These are phyloP conservation scores for Chloroclysta siterata DNA, from an alignment of 2,888 invertebrate species.

Conservation along the genomic window DNA sequence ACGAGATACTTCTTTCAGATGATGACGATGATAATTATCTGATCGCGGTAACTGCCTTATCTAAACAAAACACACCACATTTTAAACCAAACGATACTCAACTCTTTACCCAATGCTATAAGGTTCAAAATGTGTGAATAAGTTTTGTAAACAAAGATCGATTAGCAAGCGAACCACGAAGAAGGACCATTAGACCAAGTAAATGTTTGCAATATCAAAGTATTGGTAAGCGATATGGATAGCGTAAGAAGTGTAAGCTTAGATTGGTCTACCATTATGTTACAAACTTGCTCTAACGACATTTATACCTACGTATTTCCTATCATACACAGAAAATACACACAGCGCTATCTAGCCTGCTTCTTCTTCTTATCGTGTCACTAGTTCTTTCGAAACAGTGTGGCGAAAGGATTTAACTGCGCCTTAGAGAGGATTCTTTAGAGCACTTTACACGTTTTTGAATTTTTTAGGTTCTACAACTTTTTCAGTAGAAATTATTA, in stretches of 20 bases:
- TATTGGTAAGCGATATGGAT: constrained; percentile 22
- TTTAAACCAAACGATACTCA: background rate
- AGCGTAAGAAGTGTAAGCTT: background rate
- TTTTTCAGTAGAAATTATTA: too few relatives aligned
- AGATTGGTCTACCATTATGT: background rate
- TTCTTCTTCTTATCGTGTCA: too few relatives aligned
- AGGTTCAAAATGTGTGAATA: constrained; percentile 5
- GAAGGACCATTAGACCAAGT: constrained; percentile 41
- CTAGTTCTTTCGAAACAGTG: too few relatives aligned
- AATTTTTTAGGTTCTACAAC: too few relatives aligned
- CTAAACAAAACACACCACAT: background rate
- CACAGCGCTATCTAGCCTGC: too few relatives aligned
- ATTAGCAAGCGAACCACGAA: constrained; percentile 50
- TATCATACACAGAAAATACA: too few relatives aligned
- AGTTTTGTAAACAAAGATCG: constrained; percentile 49
- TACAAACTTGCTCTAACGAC: too few relatives aligned
- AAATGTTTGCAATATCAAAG: constrained; percentile 25
- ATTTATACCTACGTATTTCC: too few relatives aligned
- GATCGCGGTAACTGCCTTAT: background rate
- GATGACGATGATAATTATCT: background rate
- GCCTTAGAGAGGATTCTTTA: too few relatives aligned
- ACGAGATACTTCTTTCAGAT: too few relatives aligned
- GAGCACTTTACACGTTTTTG: too few relatives aligned
- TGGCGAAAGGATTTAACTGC: too few relatives aligned
- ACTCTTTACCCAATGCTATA: background rate